Conservation (phyloP, 2,888 invertebrate species). For the Melolontha melolontha region DNA sequence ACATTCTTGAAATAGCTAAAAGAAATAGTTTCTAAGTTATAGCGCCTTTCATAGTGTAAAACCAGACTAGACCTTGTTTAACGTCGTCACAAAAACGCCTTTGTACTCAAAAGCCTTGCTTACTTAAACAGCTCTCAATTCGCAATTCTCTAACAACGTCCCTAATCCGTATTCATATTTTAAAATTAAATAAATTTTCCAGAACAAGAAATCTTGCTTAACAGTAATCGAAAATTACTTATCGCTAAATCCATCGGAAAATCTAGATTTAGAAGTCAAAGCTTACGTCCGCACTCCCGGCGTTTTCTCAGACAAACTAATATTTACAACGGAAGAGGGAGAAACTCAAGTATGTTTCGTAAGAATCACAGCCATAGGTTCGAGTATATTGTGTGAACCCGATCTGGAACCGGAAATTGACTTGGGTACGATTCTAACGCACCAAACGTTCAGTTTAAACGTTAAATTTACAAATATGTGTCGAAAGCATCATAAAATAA, state of each 20-base stretch:
- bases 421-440: slow-evolving; percentile 75
- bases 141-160: too few species aligned
- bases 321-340: slow-evolving; percentile 62
- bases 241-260: slow-evolving; percentile 58
- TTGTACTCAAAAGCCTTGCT: too few species aligned
- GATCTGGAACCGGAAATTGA: slow-evolving; percentile 69
- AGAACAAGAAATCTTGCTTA: slow-evolving; percentile 64
- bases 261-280: slow-evolving; percentile 55
- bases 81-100: too few species aligned
- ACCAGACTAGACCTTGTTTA: too few species aligned
- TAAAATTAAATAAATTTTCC: neutral
- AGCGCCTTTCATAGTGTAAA: too few species aligned
- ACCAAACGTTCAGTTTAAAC: slow-evolving; percentile 63
- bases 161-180: too few species aligned
- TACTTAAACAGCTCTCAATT: too few species aligned
- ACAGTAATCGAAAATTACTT: slow-evolving; percentile 66
- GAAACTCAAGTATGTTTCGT: slow-evolving; percentile 66
- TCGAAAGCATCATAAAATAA: slow-evolving; percentile 67
- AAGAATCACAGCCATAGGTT: slow-evolving; percentile 74
- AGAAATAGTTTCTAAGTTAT: too few species aligned
- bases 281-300: slow-evolving; percentile 61
- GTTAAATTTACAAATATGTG: slow-evolving; percentile 71
- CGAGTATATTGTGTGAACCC: slow-evolving; percentile 74
- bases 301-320: slow-evolving; percentile 58
- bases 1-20: too few species aligned